phyloP scores from a whole-genome alignment of 1,140 invertebrate species.

The Antheraea mylitta region DNA sequence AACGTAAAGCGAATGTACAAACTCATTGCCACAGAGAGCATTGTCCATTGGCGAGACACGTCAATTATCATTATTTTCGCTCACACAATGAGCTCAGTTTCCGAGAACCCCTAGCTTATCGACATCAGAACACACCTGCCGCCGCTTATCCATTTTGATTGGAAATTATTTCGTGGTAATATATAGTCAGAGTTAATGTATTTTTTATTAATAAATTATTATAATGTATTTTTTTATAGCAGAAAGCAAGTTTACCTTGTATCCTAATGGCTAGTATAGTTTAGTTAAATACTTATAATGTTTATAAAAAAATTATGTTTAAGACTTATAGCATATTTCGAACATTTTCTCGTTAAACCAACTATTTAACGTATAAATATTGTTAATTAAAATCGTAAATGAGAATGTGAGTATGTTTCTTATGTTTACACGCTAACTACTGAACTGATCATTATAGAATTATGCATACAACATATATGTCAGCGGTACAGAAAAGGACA shows the following conservation, averaged over 20 bases:
- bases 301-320: too few species aligned
- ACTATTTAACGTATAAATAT: too few species aligned
- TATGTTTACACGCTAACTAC: too few species aligned
- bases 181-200: not conserved
- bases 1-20: not conserved
- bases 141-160: constrained; percentile 1
- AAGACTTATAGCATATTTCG: too few species aligned
- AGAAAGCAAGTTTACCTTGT: not conserved
- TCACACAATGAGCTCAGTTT: constrained; percentile 23
- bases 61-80: constrained; percentile 33
- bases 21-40: constrained; percentile 1
- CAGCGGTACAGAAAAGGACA: too few species aligned
- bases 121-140: constrained; percentile 21
- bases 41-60: constrained; percentile 8
- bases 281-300: too few species aligned
- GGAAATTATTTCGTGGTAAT: constrained; percentile 3
- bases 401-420: too few species aligned
- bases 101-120: constrained; percentile 25
- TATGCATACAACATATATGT: too few species aligned
- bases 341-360: too few species aligned
- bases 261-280: too few species aligned
- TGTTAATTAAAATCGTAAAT: too few species aligned
- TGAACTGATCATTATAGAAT: too few species aligned
- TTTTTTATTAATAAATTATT: not conserved
- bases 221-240: not conserved